Base-by-base conservation (phyloP, 2,888 invertebrate genomes). In the Parasteatoda lunata region DNA sequence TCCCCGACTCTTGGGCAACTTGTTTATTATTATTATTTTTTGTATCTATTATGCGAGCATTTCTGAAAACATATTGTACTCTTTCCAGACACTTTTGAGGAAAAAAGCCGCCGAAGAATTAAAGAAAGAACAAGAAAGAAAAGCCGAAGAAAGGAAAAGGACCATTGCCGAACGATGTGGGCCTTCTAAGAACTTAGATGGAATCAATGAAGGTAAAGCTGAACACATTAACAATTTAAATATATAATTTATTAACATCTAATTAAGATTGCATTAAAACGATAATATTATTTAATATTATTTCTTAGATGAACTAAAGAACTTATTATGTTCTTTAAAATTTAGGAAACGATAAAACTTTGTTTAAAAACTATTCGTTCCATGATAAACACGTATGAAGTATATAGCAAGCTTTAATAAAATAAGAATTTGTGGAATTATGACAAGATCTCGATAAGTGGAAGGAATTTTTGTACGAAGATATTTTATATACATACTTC, bases 101-200 rank as follows among this genome's bases (percentile, higher is more conserved):
- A 89, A 89, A 68, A 90, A 90, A 70, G 90, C 90, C 30, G 90
- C 90, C 59, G 90, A 90, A 88, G 90, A 90, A 75, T 84, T 90
- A 84, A 90, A 90, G 85, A 89, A 88, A 45, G 89, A 90, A 89
- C 90, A 90, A 72, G 90, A 90, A 82, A 88, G 89, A 75, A 89
- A 89, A 88, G 90, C 89, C 66, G 89, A 89, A 83, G 90, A 90
- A 78, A 84, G 90, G 81, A 89, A 87, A 76, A 89, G 70, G 77
- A 89, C 90, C 48, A 90, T 90, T n/a, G 66, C 77, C 13, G 84
- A 90, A 49, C 81, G 90, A 75, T 89, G 89, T 49, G 90, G 90
- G 59, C 84, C 85, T 8, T 84, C 86, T 5, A 90, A 90, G 76
- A 68, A 77, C 30, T 30, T 89, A 13, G 89, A 90, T 13, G 89